phyloP scores from a whole-genome alignment of 1,140 invertebrate species.

The Popillia japonica region DNA sequence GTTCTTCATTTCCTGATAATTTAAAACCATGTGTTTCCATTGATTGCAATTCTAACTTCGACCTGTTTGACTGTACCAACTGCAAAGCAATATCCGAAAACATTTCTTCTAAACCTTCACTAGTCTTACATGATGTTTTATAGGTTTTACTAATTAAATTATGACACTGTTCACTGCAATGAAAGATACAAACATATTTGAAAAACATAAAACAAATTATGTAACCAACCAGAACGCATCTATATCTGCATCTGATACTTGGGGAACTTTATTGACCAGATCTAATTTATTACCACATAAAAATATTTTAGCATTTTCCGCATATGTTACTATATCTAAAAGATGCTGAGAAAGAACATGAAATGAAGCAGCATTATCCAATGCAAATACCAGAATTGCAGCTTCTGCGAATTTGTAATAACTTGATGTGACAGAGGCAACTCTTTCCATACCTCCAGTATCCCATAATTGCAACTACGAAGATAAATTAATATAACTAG shows the following conservation, averaged over 20 bases:
- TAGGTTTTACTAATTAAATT: slow-evolving; percentile 88
- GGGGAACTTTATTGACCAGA: slow-evolving; percentile 73
- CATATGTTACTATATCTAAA: slow-evolving; percentile 89
- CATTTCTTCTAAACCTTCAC: slow-evolving; percentile 89
- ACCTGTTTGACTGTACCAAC: slow-evolving; percentile 78
- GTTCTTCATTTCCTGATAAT: slow-evolving; percentile 72
- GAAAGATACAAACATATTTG: too few species aligned
- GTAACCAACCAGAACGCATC: slow-evolving; percentile 88
- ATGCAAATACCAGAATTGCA: slow-evolving; percentile 87
- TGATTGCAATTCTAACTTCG: slow-evolving; percentile 81
- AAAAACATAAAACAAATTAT: too few species aligned
- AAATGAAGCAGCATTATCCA: slow-evolving; percentile 91
- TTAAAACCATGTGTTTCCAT: slow-evolving; percentile 82
- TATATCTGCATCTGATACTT: slow-evolving; percentile 88
- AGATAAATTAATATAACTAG: slow-evolving; percentile 7
- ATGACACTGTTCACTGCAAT: slow-evolving; percentile 87
- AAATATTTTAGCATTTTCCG: slow-evolving; percentile 93
- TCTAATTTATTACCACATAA: slow-evolving; percentile 91
- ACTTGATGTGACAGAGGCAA: slow-evolving; percentile 91
- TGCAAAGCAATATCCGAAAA: slow-evolving; percentile 86
- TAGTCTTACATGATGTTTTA: slow-evolving; percentile 90
- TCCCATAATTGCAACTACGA: slow-evolving; percentile 90
- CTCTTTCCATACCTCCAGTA: slow-evolving; percentile 92
- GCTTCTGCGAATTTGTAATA: slow-evolving; percentile 95
- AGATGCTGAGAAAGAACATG: slow-evolving; percentile 90